Conservation (phyloP, 2,888 invertebrate genomes). For the Cordilura impudica region DNA sequence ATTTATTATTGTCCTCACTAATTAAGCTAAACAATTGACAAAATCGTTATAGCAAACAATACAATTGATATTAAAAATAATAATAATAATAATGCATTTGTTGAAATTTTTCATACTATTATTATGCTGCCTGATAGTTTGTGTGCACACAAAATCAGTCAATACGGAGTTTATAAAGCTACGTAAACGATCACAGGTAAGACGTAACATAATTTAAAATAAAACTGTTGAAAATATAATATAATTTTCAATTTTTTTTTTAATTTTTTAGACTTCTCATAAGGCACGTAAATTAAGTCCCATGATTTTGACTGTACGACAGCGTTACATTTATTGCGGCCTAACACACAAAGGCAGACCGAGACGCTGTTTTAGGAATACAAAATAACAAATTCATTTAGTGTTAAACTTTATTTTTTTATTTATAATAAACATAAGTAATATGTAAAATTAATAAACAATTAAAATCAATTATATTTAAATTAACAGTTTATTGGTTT, state of each 20-base stretch:
- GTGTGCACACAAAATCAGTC: constrained; percentile 20
- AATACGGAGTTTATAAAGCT: constrained; percentile 46
- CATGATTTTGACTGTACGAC: constrained; percentile 57
- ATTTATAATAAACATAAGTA: neutral
- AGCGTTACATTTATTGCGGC: constrained; percentile 54
- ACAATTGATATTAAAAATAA: neutral
- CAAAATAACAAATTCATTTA: constrained; percentile 4
- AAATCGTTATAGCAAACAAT: constrained; percentile 1
- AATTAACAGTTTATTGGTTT: constrained; percentile 34
- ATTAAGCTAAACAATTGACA: constrained; percentile 1
- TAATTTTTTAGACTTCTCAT: constrained; percentile 34
- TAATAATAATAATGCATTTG: constrained; percentile 34
- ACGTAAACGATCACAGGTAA: constrained; percentile 48
- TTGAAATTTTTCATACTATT: constrained; percentile 30
- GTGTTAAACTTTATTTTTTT: neutral
- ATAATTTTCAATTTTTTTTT: neutral
- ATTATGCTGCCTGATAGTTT: constrained; percentile 1
- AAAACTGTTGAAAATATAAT: neutral
- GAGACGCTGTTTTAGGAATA: constrained; percentile 49
- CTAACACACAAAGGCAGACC: constrained; percentile 55
- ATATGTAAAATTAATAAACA: neutral
- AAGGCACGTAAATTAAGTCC: constrained; percentile 58
- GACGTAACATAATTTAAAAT: neutral
- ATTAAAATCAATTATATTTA: neutral
- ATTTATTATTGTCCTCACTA: constrained; percentile 31